Evolutionary conservation across 2,113 vertebrate species (phyloP).

Genomic region (Uria lomvia): DNA sequence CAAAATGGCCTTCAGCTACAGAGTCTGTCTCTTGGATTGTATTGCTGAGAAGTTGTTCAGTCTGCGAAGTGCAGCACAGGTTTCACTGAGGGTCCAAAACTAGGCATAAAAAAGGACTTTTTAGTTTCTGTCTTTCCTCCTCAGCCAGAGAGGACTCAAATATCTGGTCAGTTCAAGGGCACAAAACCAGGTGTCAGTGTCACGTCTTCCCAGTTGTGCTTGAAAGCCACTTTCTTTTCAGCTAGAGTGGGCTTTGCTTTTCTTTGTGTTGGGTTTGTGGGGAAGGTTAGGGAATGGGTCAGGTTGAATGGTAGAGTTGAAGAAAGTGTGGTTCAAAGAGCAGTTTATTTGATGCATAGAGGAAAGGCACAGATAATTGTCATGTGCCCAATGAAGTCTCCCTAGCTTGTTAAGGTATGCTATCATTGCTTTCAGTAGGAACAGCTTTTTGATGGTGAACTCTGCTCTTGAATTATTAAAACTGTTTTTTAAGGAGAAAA

Average conservation of each 20-base stretch:
- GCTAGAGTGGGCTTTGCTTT: neutral
- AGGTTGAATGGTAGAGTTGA: neutral
- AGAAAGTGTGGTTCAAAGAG: neutral
- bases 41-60: neutral
- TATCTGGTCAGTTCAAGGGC: neutral
- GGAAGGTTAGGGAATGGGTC: neutral
- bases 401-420: neutral
- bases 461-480: neutral
- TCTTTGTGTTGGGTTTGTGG: neutral
- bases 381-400: neutral
- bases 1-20: neutral
- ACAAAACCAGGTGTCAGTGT: neutral
- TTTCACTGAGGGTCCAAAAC: neutral
- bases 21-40: neutral
- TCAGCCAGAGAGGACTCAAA: neutral
- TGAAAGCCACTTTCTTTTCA: neutral
- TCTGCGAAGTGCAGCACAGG: neutral
- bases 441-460: neutral
- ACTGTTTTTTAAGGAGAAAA: neutral
- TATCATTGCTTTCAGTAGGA: neutral
- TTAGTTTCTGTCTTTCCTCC: neutral
- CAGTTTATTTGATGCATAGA: neutral
- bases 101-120: neutral
- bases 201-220: neutral
- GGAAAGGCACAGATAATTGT: neutral